Percentiles rank a stretch among this genome's conserved stretches.
Conservation (phyloP, 2,797 vertebrate species). For the Semotilus atromaculatus region DNA sequence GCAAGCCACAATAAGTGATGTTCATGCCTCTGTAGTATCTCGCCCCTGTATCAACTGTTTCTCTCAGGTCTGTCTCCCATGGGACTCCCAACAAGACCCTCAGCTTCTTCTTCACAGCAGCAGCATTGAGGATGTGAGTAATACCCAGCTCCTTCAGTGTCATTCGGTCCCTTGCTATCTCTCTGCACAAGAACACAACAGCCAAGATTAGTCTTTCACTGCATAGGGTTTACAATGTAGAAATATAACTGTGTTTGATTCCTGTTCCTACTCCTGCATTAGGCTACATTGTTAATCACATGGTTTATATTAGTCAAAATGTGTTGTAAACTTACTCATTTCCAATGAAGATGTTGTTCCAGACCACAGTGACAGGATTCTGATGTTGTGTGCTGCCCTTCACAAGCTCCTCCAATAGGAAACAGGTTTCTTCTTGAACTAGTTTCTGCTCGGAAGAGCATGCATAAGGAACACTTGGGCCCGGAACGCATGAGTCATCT, state of each 20-base stretch:
- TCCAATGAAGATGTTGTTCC: not conserved
- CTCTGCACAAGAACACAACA: conserved; percentile 14
- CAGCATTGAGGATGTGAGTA: not conserved
- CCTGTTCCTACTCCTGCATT: not conserved
- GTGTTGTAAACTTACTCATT: not conserved
- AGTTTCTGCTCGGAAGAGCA: not conserved
- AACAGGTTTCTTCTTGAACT: not conserved
- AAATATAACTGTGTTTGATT: not conserved
- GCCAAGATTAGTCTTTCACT: not conserved
- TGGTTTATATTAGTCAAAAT: not conserved
- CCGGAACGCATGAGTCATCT: not conserved
- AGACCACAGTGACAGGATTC: not conserved
- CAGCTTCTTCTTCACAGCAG: not conserved
- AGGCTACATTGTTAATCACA: not conserved
- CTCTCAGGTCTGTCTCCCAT: not conserved
- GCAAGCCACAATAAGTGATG: not conserved
- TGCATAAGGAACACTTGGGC: not conserved
- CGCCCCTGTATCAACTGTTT: not conserved
- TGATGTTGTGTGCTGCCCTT: not conserved
- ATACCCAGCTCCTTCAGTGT: not conserved
- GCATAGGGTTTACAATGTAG: not conserved
- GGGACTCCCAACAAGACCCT: not conserved
- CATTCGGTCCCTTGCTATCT: not conserved
- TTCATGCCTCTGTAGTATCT: conserved; percentile 8
- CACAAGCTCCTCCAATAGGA: no score